Evolutionary conservation across 2,888 invertebrate species (phyloP).

Genomic region (Epiblema foenella): DNA sequence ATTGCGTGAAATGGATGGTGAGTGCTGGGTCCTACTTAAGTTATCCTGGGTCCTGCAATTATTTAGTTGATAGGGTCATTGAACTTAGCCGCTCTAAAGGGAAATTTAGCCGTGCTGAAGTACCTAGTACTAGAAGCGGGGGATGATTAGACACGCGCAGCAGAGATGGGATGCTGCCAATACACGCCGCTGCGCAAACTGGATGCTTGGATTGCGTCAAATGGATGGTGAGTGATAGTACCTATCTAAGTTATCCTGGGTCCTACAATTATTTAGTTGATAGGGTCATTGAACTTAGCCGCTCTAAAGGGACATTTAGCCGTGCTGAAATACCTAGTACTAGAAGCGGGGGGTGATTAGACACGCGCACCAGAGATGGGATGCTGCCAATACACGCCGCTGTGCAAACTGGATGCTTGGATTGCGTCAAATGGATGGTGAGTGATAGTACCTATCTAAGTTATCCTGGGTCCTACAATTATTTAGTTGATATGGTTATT

Average conservation of each 20-base stretch:
- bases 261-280: constrained; percentile 77
- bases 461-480: too few species aligned
- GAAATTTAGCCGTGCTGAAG: constrained; percentile 93
- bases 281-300: constrained; percentile 84
- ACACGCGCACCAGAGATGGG: constrained; percentile 92
- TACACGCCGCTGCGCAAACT: constrained; percentile 69
- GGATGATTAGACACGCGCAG: constrained; percentile 93
- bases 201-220: constrained; percentile 94
- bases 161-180: constrained; percentile 84
- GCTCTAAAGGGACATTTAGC: constrained; percentile 95
- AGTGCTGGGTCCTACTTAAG: constrained; percentile 58
- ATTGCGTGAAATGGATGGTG: constrained; percentile 96
- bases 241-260: too few species aligned
- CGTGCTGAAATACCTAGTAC: constrained; percentile 93
- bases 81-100: constrained; percentile 94
- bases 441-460: neutral
- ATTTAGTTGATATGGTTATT: constrained; percentile 77
- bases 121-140: constrained; percentile 93
- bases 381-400: too few species aligned
- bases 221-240: constrained; percentile 90
- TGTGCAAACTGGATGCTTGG: constrained; percentile 89
- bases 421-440: constrained; percentile 92
- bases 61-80: constrained; percentile 77
- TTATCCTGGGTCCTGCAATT: too few species aligned
- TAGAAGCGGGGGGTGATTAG: constrained; percentile 92